A percentile compares a stretch with the other conserved stretches of the same genome.
Conservation (phyloP, 2,888 invertebrate species). For the Chymomyza amoena region DNA sequence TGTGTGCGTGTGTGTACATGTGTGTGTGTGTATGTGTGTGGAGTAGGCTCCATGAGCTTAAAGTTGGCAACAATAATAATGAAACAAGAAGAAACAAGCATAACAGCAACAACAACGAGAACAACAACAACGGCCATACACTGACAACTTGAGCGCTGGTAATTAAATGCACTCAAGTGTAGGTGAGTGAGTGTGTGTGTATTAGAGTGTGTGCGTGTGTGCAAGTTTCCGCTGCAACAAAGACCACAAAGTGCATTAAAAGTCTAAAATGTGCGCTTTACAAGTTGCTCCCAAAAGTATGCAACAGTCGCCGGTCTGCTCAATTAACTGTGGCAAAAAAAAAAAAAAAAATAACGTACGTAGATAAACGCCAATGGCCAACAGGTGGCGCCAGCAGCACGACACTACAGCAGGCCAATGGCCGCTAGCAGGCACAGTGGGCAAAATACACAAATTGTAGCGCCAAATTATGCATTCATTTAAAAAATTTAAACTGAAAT, state of each 20-base stretch:
- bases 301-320: neutral
- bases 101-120: neutral
- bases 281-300: neutral
- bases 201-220: neutral
- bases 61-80: neutral
- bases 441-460: no score
- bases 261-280: neutral
- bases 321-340: neutral
- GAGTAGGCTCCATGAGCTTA: neutral
- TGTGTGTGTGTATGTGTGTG: neutral
- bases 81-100: neutral
- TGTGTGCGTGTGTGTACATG: conserved; percentile 12
- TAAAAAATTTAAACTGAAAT: no score
- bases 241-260: neutral
- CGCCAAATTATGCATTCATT: no score
- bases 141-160: neutral
- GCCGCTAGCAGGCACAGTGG: neutral
- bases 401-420: neutral
- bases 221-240: neutral
- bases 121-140: neutral
- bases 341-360: neutral
- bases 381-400: neutral
- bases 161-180: conserved; percentile 1
- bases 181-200: neutral
- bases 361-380: neutral